These are phyloP conservation scores for Romanogobio albipinnatus DNA, from an alignment of 2,113 vertebrate genomes.

Conservation along the genomic window DNA sequence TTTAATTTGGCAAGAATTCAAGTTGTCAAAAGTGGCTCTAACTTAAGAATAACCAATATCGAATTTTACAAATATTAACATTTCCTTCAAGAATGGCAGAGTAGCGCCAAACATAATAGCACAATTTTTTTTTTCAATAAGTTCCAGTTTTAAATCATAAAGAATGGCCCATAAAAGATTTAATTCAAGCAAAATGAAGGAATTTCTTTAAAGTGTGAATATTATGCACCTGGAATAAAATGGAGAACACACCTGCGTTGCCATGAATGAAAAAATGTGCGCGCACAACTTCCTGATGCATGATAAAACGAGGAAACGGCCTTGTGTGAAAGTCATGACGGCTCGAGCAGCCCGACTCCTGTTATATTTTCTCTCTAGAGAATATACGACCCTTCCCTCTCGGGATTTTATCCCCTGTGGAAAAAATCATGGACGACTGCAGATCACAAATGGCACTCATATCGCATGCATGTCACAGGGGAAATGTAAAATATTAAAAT, in stretches of 20 bases:
- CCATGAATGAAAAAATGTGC: neutral
- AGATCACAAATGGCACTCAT: slow-evolving; percentile 11
- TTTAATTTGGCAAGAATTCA: neutral
- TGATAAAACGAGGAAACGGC: neutral
- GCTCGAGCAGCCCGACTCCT: neutral
- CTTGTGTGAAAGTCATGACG: neutral
- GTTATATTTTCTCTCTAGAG: neutral
- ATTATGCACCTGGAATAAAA: neutral
- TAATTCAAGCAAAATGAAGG: neutral
- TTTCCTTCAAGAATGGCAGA: neutral
- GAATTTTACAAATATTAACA: neutral
- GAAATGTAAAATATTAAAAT: slow-evolving; percentile 15
- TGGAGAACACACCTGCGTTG: neutral
- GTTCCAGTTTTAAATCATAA: neutral
- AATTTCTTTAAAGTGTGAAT: neutral
- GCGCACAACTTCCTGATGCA: neutral
- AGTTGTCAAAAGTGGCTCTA: neutral
- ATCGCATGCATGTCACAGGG: slow-evolving; percentile 8
- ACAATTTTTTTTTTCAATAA: neutral
- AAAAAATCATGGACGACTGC: slow-evolving; percentile 8
- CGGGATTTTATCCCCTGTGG: slow-evolving; percentile 5
- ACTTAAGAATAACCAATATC: neutral
- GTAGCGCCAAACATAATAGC: neutral
- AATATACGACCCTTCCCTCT: slow-evolving; percentile 22
- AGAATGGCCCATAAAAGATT: neutral